Evolutionary conservation across 2,113 vertebrate genomes (phyloP).

Genomic region (Rattus rattus): DNA sequence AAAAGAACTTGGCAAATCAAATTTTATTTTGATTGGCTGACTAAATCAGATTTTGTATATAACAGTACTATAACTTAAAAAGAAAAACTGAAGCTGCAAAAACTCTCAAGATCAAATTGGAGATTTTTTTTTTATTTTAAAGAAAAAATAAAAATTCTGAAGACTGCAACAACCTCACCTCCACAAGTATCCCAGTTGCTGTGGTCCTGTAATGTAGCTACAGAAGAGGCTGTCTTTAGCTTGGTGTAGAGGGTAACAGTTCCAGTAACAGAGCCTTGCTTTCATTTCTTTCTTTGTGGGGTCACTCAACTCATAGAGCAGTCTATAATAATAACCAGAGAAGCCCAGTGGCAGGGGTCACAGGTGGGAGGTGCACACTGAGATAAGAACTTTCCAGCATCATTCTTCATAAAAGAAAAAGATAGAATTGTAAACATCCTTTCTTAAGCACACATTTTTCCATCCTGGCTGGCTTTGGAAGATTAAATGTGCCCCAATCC

Average conservation of each 20-base stretch:
- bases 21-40: constrained; percentile 58
- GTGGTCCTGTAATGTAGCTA: neutral
- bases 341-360: constrained; percentile 50
- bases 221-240: neutral
- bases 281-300: constrained; percentile 20
- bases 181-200: neutral
- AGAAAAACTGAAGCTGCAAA: constrained; percentile 46
- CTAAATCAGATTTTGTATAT: constrained; percentile 49
- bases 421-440: neutral
- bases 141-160: constrained; percentile 5
- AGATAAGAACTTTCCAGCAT: constrained; percentile 35
- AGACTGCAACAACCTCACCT: neutral
- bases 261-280: neutral
- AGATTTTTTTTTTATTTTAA: constrained; percentile 60
- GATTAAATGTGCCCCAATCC: neutral
- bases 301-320: constrained; percentile 25
- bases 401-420: neutral
- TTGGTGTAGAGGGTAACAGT: neutral
- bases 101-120: constrained; percentile 36
- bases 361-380: too few relatives aligned
- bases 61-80: constrained; percentile 8
- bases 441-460: constrained; percentile 1
- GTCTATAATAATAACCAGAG: neutral
- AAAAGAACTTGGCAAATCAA: constrained; percentile 11
- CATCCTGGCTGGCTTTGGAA: neutral